Conservation (phyloP, 2,797 vertebrate genomes). For the Onychomys torridus region DNA sequence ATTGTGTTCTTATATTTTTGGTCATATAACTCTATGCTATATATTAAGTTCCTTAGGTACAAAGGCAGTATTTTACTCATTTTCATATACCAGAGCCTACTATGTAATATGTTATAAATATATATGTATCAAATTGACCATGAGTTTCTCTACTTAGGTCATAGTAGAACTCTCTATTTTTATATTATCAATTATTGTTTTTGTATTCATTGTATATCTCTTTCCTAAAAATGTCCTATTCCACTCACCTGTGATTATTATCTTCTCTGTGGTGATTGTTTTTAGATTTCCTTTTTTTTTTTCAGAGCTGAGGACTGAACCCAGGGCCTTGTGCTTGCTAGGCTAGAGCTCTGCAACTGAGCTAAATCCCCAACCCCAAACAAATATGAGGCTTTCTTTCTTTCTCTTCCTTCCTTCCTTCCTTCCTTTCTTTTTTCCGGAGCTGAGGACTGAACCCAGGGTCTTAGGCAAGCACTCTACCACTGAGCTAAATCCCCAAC, state of each 20-base stretch:
- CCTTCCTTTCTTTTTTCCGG: no score
- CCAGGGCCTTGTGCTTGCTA: no score
- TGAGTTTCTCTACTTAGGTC: slow-evolving; percentile 20
- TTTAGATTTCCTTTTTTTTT: background rate
- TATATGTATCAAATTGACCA: background rate
- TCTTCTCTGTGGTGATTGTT: background rate
- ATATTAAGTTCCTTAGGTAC: background rate
- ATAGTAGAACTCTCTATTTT: background rate
- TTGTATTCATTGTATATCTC: background rate
- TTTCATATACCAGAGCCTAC: slow-evolving; percentile 10
- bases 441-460: no score
- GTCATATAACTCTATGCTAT: background rate
- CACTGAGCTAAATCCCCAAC: no score
- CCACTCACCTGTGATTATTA: background rate
- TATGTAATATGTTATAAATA: background rate
- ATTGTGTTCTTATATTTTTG: background rate
- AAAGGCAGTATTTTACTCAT: background rate
- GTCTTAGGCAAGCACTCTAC: no score
- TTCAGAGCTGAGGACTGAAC: no score
- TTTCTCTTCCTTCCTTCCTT: no score
- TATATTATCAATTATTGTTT: background rate
- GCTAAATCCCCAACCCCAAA: no score
- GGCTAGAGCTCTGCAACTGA: no score
- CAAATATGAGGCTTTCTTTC: no score
- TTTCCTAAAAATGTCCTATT: background rate